Evolutionary conservation across 2,888 invertebrate species (phyloP).

Genomic region (Bombyx huttoni): DNA sequence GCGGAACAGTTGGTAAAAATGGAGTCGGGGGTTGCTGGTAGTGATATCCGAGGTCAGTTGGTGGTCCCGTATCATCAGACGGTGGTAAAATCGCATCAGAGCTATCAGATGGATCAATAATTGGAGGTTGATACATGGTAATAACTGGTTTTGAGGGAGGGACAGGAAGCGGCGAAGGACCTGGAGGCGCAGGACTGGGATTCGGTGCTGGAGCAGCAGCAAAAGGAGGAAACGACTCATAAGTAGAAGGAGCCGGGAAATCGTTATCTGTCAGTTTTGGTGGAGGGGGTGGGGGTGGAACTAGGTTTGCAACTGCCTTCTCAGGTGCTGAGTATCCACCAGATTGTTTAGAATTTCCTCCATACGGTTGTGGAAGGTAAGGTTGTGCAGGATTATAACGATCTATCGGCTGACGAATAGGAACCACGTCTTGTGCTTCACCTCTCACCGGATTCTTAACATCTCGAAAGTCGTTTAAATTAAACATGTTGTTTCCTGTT

Average conservation of each 20-base stretch:
- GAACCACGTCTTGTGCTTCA: slow-evolving; percentile 46
- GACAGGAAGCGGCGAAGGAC: slow-evolving; percentile 11
- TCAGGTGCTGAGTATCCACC: slow-evolving; percentile 18
- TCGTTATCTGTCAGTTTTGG: slow-evolving; percentile 34
- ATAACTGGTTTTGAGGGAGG: slow-evolving; percentile 14
- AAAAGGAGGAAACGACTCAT: slow-evolving; percentile 60
- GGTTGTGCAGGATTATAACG: slow-evolving; percentile 67
- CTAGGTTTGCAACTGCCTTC: slow-evolving; percentile 38
- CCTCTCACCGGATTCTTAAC: slow-evolving; percentile 51
- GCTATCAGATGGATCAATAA: slow-evolving; percentile 16
- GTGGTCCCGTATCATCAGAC: slow-evolving; percentile 22
- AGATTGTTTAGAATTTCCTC: slow-evolving; percentile 42
- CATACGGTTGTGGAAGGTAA: slow-evolving; percentile 48
- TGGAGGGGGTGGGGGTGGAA: slow-evolving; percentile 45
- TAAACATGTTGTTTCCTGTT: slow-evolving; percentile 43
- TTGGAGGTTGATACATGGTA: slow-evolving; percentile 25
- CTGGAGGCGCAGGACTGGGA: slow-evolving; percentile 7
- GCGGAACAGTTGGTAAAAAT: slow-evolving; percentile 38
- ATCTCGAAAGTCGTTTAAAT: slow-evolving; percentile 45
- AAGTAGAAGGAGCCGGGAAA: slow-evolving; percentile 44
- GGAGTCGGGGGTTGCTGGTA: slow-evolving; percentile 39
- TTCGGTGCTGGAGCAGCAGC: slow-evolving; percentile 18
- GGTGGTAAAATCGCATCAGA: slow-evolving; percentile 19
- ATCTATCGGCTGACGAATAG: slow-evolving; percentile 38
- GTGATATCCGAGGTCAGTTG: slow-evolving; percentile 36